Evolutionary conservation across 2,113 vertebrate species (phyloP).

Genomic region (Martes martes): DNA sequence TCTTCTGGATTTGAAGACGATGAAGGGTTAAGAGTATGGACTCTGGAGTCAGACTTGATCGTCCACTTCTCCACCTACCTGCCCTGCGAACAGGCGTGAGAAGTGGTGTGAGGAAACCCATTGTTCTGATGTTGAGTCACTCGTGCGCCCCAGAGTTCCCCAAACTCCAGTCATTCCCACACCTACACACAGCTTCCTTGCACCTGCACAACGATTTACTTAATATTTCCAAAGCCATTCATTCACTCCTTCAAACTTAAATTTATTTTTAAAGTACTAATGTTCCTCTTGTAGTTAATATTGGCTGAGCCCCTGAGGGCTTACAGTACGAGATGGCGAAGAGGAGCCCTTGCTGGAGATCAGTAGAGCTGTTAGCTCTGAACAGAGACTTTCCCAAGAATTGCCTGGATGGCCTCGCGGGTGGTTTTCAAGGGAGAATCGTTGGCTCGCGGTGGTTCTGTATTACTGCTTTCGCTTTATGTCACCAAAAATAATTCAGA

Average conservation of each 20-base stretch:
- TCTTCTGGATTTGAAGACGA: not conserved
- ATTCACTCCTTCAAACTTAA: conserved; percentile 1
- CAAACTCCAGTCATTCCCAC: not conserved
- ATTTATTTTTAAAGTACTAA: not conserved
- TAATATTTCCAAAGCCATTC: not conserved
- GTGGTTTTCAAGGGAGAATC: not conserved
- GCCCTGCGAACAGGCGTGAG: not conserved
- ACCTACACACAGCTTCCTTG: not conserved
- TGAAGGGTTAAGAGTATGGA: not conserved
- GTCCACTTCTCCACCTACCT: not conserved
- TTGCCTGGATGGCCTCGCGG: not conserved
- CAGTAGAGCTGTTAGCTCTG: not conserved
- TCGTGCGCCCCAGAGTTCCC: not conserved
- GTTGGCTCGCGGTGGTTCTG: not conserved
- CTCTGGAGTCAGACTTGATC: not conserved
- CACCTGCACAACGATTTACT: not conserved
- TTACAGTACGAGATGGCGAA: not conserved
- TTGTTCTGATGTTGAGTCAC: not conserved
- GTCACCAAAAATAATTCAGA: not conserved
- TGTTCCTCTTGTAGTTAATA: not conserved
- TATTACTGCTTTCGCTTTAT: not conserved
- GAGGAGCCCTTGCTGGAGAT: not conserved
- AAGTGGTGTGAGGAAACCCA: not conserved
- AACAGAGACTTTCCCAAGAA: not conserved
- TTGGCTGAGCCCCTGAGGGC: not conserved